phyloP scores from a whole-genome alignment of 2,113 vertebrate species.

The Notothenia coriiceps region DNA sequence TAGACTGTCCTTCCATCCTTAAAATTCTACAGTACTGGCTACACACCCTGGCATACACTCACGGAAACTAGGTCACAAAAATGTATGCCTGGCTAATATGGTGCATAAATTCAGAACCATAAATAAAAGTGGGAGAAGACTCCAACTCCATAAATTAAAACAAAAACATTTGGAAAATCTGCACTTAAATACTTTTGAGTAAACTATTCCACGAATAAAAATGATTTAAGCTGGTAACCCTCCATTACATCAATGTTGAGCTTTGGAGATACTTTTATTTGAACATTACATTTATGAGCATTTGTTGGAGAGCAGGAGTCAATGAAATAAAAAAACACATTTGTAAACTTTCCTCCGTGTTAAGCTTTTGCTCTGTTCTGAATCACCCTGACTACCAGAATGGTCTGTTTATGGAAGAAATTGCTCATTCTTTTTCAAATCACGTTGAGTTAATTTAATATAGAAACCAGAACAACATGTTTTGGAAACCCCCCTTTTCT shows the following conservation, averaged over 20 bases:
- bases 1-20: not conserved
- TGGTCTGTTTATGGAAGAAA: slow-evolving; percentile 23
- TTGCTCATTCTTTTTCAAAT: slow-evolving; percentile 11
- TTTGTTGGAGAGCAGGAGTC: slow-evolving; percentile 16
- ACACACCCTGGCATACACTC: not conserved
- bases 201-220: slow-evolving; percentile 5
- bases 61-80: slow-evolving; percentile 50
- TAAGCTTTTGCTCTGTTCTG: not conserved
- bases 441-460: slow-evolving; percentile 17
- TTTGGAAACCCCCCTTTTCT: not conserved
- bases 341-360: not conserved
- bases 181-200: not conserved
- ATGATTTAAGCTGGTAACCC: not conserved
- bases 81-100: slow-evolving; percentile 55
- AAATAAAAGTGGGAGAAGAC: slow-evolving; percentile 15
- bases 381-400: not conserved
- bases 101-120: slow-evolving; percentile 1
- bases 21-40: not conserved
- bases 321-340: not conserved
- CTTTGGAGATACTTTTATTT: slow-evolving; percentile 21
- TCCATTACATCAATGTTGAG: slow-evolving; percentile 14
- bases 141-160: slow-evolving; percentile 22
- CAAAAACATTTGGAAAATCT: not conserved
- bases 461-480: slow-evolving; percentile 1
- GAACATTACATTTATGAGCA: slow-evolving; percentile 7